Conservation (phyloP, 2,888 invertebrate genomes). For the Aphelenchoides bicaudatus region DNA sequence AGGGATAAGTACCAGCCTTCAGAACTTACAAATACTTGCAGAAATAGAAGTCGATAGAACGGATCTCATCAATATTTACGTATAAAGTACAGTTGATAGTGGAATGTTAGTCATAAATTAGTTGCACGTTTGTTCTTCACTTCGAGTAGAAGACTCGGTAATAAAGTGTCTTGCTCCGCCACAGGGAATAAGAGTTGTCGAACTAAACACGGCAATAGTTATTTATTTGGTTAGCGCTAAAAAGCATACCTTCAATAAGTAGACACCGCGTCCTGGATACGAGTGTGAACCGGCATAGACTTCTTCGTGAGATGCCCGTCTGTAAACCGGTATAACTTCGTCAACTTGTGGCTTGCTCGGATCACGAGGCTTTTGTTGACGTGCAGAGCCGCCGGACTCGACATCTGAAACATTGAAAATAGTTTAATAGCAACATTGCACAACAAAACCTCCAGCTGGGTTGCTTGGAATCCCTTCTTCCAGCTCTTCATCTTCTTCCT, state of each 20-base stretch:
- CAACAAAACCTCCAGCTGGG: slow-evolving; percentile 60
- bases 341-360: slow-evolving; percentile 69
- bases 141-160: slow-evolving; percentile 90
- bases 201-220: too few relatives aligned
- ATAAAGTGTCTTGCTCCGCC: slow-evolving; percentile 97
- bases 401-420: too few relatives aligned
- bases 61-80: background rate
- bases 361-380: slow-evolving; percentile 34
- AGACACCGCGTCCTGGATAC: slow-evolving; percentile 94
- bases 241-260: slow-evolving; percentile 93
- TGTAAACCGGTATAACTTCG: slow-evolving; percentile 86
- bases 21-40: too few relatives aligned
- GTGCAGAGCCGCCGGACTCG: slow-evolving; percentile 65
- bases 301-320: slow-evolving; percentile 91
- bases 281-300: slow-evolving; percentile 95
- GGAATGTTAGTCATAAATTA: background rate
- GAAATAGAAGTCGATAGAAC: too few relatives aligned
- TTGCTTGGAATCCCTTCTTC: slow-evolving; percentile 27
- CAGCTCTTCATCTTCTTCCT: slow-evolving; percentile 67
- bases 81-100: background rate
- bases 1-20: too few relatives aligned
- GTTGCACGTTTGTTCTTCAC: too few relatives aligned
- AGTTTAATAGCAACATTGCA: too few relatives aligned
- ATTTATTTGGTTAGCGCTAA: too few relatives aligned
- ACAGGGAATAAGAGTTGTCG: slow-evolving; percentile 96